Base-by-base conservation (phyloP, 92 coral and sea anemone genomes). In the Epizoanthus rinbou region DNA sequence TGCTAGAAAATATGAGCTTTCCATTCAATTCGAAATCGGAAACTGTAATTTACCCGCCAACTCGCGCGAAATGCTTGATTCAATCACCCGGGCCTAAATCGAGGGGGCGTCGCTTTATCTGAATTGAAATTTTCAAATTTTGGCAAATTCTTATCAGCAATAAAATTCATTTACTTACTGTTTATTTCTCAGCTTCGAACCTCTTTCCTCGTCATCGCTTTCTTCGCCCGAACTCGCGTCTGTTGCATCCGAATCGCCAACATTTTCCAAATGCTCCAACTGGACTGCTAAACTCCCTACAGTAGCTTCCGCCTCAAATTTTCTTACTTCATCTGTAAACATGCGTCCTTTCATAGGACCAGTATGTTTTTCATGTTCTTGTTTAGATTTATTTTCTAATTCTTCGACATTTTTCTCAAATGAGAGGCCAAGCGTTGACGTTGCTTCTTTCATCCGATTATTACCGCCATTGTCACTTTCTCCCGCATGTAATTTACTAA, bases 221-320 rank as follows among this genome's bases (percentile, higher is more conserved):
- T 97, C 99, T 33, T 92, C 98, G n/a, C 95, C 97, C 72, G 99
- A 97, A 83, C 99, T 97, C 53, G 87, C 93, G 57, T 90, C 95
- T 17, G 99, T 97, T 21, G 95, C 99, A 82, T 97, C 99, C 62
- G 98, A 93, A 85, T 97, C 99, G 79, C 92, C 91, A 88, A 97
- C 93, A 76, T 83, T 85, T 87, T 97, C 99, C 91, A 94, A 91
- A 85, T 90, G 94, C 86, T 97, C 97, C 59, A 92, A 89, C 80
- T 97, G 96, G 24, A 94, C 90, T 76, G 82, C 90, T 85, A 94
- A 88, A 64, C 96, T 86, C 67, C 92, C 99, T 43, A 89, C 90
- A 39, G 90, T 86, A 72, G 87, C 88, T 66, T 91, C 98, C 74
- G 93, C 89, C 83, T 91, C 93, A 57, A 71, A 83, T 66, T 86